Conservation (phyloP, 2,113 vertebrate species). For the Poecile atricapillus region DNA sequence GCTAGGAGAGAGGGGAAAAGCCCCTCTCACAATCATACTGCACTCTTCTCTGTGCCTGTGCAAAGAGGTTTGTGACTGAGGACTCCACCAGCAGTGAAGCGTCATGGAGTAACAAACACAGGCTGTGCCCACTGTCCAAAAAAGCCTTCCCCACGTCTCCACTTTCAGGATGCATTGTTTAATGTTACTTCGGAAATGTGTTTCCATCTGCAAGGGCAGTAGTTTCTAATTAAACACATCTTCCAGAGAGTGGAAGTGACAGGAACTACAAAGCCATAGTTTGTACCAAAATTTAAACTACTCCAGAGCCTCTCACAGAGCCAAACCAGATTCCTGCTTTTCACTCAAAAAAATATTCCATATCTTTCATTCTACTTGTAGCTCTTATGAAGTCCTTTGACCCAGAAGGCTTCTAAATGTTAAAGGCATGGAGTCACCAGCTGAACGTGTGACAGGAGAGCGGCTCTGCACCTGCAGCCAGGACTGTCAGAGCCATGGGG, state of each 20-base stretch:
- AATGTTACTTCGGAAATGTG: neutral
- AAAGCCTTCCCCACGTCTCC: neutral
- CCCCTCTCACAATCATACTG: fast-evolving
- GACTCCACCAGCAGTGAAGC: neutral
- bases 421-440: neutral
- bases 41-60: neutral
- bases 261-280: neutral
- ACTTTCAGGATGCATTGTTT: neutral
- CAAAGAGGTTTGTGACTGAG: neutral
- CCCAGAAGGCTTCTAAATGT: neutral
- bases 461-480: neutral
- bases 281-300: neutral
- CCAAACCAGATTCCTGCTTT: neutral
- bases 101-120: neutral
- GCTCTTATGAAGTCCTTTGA: neutral
- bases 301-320: neutral
- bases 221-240: neutral
- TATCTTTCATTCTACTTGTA: neutral
- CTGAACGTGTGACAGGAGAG: fast-evolving
- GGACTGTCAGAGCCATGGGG: fast-evolving
- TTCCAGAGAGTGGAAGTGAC: neutral
- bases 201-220: neutral
- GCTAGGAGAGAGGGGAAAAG: neutral
- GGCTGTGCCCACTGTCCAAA: neutral
- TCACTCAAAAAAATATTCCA: fast-evolving